Evolutionary conservation across 2,797 vertebrate genomes (phyloP), one percentile per base, ranked within the genome.

Genomic region (Brotogeris chrysoptera): DNA sequence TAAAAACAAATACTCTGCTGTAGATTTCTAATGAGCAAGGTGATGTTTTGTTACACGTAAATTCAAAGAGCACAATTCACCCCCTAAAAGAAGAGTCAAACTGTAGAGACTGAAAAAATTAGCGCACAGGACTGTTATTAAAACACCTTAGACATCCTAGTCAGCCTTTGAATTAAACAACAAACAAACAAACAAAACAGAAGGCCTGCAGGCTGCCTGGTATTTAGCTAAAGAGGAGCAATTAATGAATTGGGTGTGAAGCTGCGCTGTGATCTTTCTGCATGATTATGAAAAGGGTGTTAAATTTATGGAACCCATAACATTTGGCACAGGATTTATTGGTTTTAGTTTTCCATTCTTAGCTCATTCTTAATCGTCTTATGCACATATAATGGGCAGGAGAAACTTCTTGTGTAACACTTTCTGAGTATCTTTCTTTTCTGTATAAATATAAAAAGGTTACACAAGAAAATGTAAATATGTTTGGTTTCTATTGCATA

Each of bases 271-370:
- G 94, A 73, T 92, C 91, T 90, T 90, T 86, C 80, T 52, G 53
- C 30, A 83, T 83, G 60, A 81, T 93, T 92, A 61, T 44, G 34
- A 55, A 88, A 89, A 66, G 63, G 59, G 15, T 53, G 30, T 80
- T 89, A 89, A 85, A 95, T 5, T 68, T 76, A 43, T 4, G 69
- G 72, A 89, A 60, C 88, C 47, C 68, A 23, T 89, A 78, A 53
- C 64, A 83, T 91, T 76, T 84, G 86, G 63, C 73, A 78, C 39
- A 68, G 47, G 20, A 10, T 85, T 83, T 84, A 44, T 66, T 89
- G 55, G 34, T 80, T 94, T 95, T 66, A 66, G 76, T 93, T 95
- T 95, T 32, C 72, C 28, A 53, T 39, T 77, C 17, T 66, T 80
- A 1, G 3, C 39, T 57, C 30, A 12, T 47, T 85, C 25, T 60